Percentiles rank a stretch among this genome's conserved stretches.
These are phyloP conservation scores for Torymus aiolomorphi DNA, from an alignment of 2,888 invertebrate species.

Conservation along the genomic window DNA sequence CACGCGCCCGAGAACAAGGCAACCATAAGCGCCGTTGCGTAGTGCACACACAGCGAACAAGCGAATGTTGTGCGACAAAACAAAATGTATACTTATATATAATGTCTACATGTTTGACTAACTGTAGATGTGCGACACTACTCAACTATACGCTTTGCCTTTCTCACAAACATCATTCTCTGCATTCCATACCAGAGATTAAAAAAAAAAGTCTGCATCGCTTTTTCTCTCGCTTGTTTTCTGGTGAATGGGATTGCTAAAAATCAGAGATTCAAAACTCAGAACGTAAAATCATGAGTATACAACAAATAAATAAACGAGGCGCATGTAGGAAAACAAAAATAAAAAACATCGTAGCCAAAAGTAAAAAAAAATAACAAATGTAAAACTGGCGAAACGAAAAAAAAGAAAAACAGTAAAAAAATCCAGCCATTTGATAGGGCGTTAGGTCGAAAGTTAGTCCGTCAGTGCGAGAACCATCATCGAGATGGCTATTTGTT, in stretches of 20 bases:
- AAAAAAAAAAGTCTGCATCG: slow-evolving; percentile 11
- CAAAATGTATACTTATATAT: slow-evolving; percentile 58
- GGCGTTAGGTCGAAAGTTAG: slow-evolving; percentile 31
- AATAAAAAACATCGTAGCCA: slow-evolving; percentile 8
- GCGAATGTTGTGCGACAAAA: slow-evolving; percentile 66
- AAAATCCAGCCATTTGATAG: slow-evolving; percentile 24
- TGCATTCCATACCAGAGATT: slow-evolving; percentile 21
- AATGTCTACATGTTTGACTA: slow-evolving; percentile 3
- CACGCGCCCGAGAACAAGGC: slow-evolving; percentile 58
- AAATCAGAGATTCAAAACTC: no score
- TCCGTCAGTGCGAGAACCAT: slow-evolving; percentile 29
- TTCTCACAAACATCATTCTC: slow-evolving; percentile 11
- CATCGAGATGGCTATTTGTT: slow-evolving; percentile 20
- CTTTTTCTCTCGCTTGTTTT: no score
- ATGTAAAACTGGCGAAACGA: slow-evolving; percentile 16
- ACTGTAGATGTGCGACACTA: slow-evolving; percentile 37
- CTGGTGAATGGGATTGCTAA: no score
- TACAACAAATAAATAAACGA: no score
- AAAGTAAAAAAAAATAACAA: slow-evolving; percentile 27
- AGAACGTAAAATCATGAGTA: no score
- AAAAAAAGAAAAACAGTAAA: slow-evolving; percentile 12
- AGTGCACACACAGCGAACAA: slow-evolving; percentile 72
- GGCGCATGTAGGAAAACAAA: slow-evolving; percentile 3
- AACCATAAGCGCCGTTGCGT: slow-evolving; percentile 71
- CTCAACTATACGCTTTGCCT: slow-evolving; percentile 55